These are phyloP conservation scores for Zeugodacus cucurbitae DNA, from an alignment of 1,140 invertebrate genomes.

Conservation along the genomic window DNA sequence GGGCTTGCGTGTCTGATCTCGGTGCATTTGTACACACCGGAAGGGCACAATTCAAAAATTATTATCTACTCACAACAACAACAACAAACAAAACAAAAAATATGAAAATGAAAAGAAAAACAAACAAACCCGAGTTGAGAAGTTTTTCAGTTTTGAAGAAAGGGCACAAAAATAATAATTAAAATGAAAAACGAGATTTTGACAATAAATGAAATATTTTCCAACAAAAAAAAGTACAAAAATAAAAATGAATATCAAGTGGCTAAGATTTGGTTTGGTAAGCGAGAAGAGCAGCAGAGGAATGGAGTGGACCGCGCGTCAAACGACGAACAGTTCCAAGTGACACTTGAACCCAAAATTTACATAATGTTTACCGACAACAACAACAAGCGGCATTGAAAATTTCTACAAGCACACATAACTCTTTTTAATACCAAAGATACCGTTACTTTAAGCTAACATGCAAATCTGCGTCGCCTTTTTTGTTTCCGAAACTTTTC, in stretches of 20 bases:
- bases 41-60: slow-evolving; percentile 8
- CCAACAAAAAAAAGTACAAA: not conserved
- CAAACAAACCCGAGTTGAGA: not conserved
- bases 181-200: not conserved
- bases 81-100: not conserved
- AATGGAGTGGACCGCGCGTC: not conserved
- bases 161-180: not conserved
- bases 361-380: not conserved
- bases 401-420: not conserved
- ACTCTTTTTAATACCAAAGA: not conserved
- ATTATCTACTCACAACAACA: not conserved
- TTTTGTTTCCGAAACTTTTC: not conserved
- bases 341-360: slow-evolving; percentile 10
- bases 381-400: not conserved
- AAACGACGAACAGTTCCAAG: not conserved
- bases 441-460: not conserved
- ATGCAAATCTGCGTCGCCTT: not conserved
- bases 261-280: not conserved
- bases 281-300: not conserved
- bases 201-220: not conserved
- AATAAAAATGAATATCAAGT: not conserved
- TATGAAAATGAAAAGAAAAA: not conserved
- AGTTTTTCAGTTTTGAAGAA: no score
- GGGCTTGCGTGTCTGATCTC: not conserved
- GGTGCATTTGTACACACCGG: not conserved